phyloP scores from a whole-genome alignment of 2,888 invertebrate genomes.

The Apeira syringaria region DNA sequence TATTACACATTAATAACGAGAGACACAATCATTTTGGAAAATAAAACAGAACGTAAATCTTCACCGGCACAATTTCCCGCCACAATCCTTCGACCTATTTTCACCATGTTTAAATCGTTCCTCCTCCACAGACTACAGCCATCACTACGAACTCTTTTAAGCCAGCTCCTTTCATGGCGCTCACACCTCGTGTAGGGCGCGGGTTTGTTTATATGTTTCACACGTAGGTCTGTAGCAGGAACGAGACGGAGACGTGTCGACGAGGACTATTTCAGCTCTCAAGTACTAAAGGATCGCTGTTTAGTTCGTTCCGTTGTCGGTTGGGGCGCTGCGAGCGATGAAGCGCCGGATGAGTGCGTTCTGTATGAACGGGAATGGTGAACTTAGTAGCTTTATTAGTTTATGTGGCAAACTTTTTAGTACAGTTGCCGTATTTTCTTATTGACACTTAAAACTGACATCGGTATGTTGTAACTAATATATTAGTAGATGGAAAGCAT shows the following conservation, averaged over 20 bases:
- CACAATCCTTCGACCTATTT: too few species aligned
- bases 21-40: too few species aligned
- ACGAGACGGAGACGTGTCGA: conserved; percentile 45
- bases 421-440: too few species aligned
- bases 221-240: too few species aligned
- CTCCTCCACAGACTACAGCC: conserved; percentile 6
- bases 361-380: conserved; percentile 15
- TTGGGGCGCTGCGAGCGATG: conserved; percentile 36
- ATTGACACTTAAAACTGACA: too few species aligned
- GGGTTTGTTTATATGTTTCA: conserved; percentile 71
- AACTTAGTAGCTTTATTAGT: conserved; percentile 9
- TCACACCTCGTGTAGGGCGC: conserved; percentile 47
- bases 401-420: too few species aligned
- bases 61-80: too few species aligned
- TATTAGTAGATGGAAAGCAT: too few species aligned
- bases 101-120: too few species aligned
- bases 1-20: too few species aligned
- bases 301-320: conserved; percentile 46
- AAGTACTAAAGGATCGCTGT: conserved; percentile 61
- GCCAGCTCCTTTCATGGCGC: conserved; percentile 57
- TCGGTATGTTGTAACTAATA: too few species aligned
- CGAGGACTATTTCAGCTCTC: conserved; percentile 54
- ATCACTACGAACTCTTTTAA: conserved; percentile 40
- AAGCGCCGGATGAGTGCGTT: conserved; percentile 15
- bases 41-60: too few species aligned